A percentile compares a stretch with the other conserved stretches of the same genome.
Evolutionary conservation across 1,140 invertebrate genomes (phyloP).

Genomic region (Heliconius congener): DNA sequence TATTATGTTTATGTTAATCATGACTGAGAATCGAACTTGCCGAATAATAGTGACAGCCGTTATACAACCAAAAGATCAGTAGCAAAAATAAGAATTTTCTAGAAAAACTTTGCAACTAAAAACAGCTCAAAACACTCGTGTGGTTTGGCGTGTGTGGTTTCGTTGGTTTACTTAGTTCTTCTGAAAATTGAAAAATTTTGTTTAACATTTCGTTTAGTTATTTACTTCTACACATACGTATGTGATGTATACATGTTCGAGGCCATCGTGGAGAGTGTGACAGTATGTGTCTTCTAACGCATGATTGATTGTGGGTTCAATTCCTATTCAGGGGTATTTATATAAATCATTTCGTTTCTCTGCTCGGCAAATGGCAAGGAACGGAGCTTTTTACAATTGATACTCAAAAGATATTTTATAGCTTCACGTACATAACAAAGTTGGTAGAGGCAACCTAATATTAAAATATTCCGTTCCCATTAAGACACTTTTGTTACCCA

Average conservation of each 20-base stretch:
- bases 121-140: neutral
- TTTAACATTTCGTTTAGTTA: neutral
- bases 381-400: no score
- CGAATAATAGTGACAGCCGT: neutral
- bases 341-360: no score
- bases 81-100: neutral
- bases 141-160: neutral
- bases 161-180: constrained; percentile 6
- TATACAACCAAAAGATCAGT: neutral
- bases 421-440: no score
- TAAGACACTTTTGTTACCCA: no score
- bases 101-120: neutral
- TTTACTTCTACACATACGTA: neutral
- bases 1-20: neutral
- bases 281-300: no score
- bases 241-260: neutral
- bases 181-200: constrained; percentile 5
- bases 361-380: no score
- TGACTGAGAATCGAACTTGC: neutral
- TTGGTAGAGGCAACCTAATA: no score
- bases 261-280: no score
- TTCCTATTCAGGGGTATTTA: no score
- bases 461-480: no score
- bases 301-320: no score
- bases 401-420: no score